Conservation (phyloP, 2,888 invertebrate genomes). For the Trichogramma dendrolimi region DNA sequence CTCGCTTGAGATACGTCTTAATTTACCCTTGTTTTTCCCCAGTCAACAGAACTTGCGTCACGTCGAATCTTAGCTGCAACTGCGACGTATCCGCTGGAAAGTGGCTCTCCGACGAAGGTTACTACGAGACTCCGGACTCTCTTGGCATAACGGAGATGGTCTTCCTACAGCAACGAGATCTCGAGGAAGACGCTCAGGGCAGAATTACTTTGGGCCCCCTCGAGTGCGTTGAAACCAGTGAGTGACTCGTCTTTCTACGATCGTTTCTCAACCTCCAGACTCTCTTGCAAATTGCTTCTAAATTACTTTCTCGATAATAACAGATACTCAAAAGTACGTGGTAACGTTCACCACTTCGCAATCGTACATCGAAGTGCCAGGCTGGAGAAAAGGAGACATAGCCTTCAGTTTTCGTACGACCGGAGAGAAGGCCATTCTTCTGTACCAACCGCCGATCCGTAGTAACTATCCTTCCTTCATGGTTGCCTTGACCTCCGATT, state of each 20-base stretch:
- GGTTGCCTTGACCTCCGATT: constrained; percentile 81
- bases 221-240: constrained; percentile 92
- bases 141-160: constrained; percentile 88
- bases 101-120: constrained; percentile 87
- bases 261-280: not conserved
- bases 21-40: not conserved
- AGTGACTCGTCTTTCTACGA: constrained; percentile 44
- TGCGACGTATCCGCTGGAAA: constrained; percentile 84
- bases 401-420: constrained; percentile 91
- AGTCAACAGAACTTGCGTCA: constrained; percentile 77
- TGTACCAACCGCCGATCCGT: constrained; percentile 86
- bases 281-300: not conserved
- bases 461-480: constrained; percentile 87
- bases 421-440: constrained; percentile 79
- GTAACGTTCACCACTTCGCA: constrained; percentile 91
- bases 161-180: constrained; percentile 79
- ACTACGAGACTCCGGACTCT: constrained; percentile 72
- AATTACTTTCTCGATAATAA: not conserved
- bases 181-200: constrained; percentile 78
- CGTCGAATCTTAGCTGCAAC: constrained; percentile 79
- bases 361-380: constrained; percentile 87
- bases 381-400: constrained; percentile 89
- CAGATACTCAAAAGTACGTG: constrained; percentile 86
- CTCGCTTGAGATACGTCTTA: not conserved
- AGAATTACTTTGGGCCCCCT: constrained; percentile 85